Evolutionary conservation across 1,140 invertebrate species (phyloP).

Genomic region (Neotoxoptera formosana): DNA sequence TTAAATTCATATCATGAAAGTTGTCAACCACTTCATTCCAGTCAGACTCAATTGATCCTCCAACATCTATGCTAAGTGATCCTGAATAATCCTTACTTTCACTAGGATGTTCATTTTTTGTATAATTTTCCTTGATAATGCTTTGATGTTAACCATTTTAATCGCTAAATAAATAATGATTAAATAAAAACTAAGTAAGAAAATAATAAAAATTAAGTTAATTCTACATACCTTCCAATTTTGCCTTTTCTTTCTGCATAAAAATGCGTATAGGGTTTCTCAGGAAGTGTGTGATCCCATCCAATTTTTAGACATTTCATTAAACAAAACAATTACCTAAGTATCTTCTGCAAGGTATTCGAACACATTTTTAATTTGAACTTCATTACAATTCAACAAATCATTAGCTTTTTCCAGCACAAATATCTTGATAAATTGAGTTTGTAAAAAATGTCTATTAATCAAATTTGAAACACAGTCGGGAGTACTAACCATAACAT

Average conservation of each 20-base stretch:
- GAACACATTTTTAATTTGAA: conserved; percentile 99
- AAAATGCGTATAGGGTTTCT: conserved; percentile 93
- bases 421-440: conserved; percentile 90
- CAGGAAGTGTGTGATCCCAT: conserved; percentile 98
- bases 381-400: conserved; percentile 99
- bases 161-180: too few species aligned
- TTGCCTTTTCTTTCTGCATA: conserved; percentile 98
- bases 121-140: too few species aligned
- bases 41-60: too few species aligned
- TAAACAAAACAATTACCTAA: conserved; percentile 96
- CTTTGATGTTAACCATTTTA: too few species aligned
- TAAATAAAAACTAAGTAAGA: not conserved
- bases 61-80: too few species aligned
- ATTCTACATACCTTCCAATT: conserved; percentile 81
- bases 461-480: conserved; percentile 99
- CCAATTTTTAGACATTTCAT: conserved; percentile 97
- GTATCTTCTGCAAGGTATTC: conserved; percentile 87
- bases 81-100: conserved; percentile 61
- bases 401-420: conserved; percentile 99
- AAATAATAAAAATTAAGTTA: not conserved
- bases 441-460: conserved; percentile 83
- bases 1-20: too few species aligned
- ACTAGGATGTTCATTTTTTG: conserved; percentile 66
- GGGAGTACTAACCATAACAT: conserved; percentile 98
- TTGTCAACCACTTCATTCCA: conserved; percentile 70